A percentile compares a stretch with the other conserved stretches of the same genome.
Evolutionary conservation across 2,113 vertebrate species (phyloP).

Genomic region (Zingel zingel): DNA sequence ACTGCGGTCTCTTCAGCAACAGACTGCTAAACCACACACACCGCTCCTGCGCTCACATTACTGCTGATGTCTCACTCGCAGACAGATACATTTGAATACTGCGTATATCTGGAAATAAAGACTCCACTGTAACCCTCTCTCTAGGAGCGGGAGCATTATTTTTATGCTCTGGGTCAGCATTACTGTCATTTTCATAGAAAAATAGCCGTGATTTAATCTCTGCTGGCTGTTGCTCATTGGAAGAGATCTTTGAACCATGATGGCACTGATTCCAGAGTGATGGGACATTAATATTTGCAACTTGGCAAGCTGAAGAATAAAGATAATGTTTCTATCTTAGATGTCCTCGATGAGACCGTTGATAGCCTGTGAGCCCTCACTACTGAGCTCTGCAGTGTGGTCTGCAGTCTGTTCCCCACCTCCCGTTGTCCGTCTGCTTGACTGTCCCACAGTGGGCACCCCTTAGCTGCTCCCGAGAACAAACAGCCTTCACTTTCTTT

Average conservation of each 20-base stretch:
- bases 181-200: conserved; percentile 13
- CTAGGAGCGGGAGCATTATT: conserved; percentile 1
- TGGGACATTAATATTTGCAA: conserved; percentile 32
- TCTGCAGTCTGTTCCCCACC: conserved; percentile 49
- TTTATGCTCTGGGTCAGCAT: conserved; percentile 38
- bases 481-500: conserved; percentile 71
- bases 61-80: background rate
- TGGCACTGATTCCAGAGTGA: conserved; percentile 1
- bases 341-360: background rate
- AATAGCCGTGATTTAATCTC: conserved; percentile 35
- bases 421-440: conserved; percentile 54
- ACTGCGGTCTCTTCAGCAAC: conserved; percentile 49
- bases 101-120: conserved; percentile 28
- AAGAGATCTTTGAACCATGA: conserved; percentile 32
- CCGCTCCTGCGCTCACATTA: conserved; percentile 23
- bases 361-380: conserved; percentile 12
- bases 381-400: conserved; percentile 29
- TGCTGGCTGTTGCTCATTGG: conserved; percentile 11
- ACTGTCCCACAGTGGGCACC: conserved; percentile 49
- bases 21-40: conserved; percentile 58
- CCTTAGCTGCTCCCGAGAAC: conserved; percentile 60
- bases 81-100: conserved; percentile 29
- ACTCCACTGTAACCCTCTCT: background rate
- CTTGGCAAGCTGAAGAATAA: conserved; percentile 8
- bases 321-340: background rate